Evolutionary conservation across 1,140 invertebrate species (phyloP), one percentile per base, ranked within the genome.

Genomic region (Artemia franciscana): DNA sequence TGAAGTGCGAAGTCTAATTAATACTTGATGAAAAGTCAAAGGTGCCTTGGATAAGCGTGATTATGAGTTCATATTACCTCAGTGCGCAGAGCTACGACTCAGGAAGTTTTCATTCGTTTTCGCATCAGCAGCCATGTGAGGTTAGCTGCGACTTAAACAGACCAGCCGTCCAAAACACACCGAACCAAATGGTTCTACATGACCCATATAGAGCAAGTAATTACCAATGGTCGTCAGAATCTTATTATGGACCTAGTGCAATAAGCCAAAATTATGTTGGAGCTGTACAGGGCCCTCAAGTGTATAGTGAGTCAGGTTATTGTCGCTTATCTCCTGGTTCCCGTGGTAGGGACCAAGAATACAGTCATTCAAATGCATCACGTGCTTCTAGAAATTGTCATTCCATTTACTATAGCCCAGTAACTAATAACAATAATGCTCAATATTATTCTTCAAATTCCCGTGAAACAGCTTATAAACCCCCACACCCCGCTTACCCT

Each of bases 1-100:
- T 51, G 21, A 51, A 51, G 39, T 51, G 39, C 39, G 39, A 51
- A 51, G 39, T 51, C 39, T 15, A 18, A 51, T 1, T 51, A 51
- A 15, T n/a, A n/a, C 12, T 51, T 51, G 21, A 51, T 51, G 39
- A 1, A 51, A 51, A 51, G 39, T 51, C 39, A 51, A 51, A 51
- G 39, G 39, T 51, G 39, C 39, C 39, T 51, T 51, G 39, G 39
- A 51, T 15, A 2, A 51, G n/a, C 57, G 21, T 24, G 25, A 63
- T 24, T 21, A 63, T 63, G 62, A 63, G 62, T 63, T 63, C 62
- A 57, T 63, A 63, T 27, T 63, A 63, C 62, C 39, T 51, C 39
- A 51, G 39, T 18, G 12, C 39, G 39, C 39, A 51, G 21, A 51
- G 21, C 21, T 51, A 51, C 21, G 39, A 51, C 39, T 51, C 39